Evolutionary conservation across 92 coral and sea anemone species (phyloP).

Genomic region (Plumapathes pennacea): DNA sequence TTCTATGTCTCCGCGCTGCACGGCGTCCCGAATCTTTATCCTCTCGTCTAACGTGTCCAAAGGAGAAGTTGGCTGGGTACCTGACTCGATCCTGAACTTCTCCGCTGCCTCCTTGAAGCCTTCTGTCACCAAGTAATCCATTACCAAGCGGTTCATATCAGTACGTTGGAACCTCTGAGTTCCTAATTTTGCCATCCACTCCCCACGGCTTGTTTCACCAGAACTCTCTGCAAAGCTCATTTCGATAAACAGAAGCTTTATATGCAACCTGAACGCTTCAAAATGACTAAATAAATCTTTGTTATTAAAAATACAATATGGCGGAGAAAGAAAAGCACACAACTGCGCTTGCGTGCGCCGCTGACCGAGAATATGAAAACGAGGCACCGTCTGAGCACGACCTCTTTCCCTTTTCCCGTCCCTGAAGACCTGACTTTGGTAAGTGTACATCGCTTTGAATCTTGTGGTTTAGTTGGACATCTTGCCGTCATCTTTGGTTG

Average conservation of each 20-base stretch:
- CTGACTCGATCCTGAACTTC: conserved; percentile 93
- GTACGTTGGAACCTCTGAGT: conserved; percentile 86
- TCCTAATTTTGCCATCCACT: conserved; percentile 90
- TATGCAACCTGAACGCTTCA: no score
- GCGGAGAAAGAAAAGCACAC: no score
- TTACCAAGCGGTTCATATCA: conserved; percentile 93
- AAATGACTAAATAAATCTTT: no score
- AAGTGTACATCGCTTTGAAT: no score
- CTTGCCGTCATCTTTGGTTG: no score
- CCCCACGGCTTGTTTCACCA: conserved; percentile 85
- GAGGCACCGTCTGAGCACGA: no score
- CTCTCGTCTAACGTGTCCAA: conserved; percentile 89
- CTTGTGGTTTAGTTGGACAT: no score
- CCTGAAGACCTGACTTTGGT: no score
- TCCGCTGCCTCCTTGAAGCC: conserved; percentile 99
- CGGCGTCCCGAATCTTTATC: conserved; percentile 93
- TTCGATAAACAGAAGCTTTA: conserved; percentile 17
- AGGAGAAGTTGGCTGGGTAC: conserved; percentile 88
- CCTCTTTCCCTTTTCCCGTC: no score
- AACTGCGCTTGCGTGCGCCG: no score
- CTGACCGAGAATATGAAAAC: no score
- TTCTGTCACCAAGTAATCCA: conserved; percentile 99
- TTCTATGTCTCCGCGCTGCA: conserved; percentile 90
- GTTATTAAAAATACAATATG: no score
- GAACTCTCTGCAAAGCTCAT: conserved; percentile 91